A percentile compares a stretch with the other conserved stretches of the same genome.
Conservation (phyloP, 2,113 vertebrate genomes). For the Macrotis lagotis region DNA sequence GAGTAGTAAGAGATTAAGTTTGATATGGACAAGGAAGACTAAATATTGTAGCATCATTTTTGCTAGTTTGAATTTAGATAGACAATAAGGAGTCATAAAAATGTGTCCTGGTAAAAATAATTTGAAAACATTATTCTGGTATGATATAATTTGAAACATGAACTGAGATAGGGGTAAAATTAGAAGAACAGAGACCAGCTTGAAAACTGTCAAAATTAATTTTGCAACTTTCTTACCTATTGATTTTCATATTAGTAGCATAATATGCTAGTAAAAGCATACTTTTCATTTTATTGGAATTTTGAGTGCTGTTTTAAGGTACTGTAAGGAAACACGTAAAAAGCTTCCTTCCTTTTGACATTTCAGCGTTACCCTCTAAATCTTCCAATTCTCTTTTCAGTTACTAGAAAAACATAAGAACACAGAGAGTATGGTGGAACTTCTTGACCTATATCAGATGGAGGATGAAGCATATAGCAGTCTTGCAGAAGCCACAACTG, state of each 20-base stretch:
- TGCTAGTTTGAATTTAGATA: background rate
- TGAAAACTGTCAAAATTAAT: background rate
- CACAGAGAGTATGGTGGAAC: conserved; percentile 95
- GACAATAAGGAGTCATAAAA: background rate
- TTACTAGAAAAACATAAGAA: conserved; percentile 94
- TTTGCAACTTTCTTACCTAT: background rate
- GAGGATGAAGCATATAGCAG: conserved; percentile 93
- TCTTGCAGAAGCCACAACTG: conserved; percentile 94
- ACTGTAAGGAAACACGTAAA: conserved; percentile 19
- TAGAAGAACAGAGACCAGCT: background rate
- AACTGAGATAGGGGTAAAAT: background rate
- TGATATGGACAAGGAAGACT: background rate
- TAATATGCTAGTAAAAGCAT: background rate
- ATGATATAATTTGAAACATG: background rate
- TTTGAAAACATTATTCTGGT: background rate
- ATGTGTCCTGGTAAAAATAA: background rate
- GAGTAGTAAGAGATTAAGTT: background rate
- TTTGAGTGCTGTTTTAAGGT: background rate
- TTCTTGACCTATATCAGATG: conserved; percentile 94
- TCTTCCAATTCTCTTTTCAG: conserved; percentile 78
- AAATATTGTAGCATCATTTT: background rate
- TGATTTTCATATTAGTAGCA: background rate
- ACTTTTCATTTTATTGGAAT: background rate
- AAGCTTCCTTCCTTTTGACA: conserved; percentile 33
- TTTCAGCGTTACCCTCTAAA: background rate